Conservation (phyloP, 2,888 invertebrate genomes). For the Sepiola atlantica region DNA sequence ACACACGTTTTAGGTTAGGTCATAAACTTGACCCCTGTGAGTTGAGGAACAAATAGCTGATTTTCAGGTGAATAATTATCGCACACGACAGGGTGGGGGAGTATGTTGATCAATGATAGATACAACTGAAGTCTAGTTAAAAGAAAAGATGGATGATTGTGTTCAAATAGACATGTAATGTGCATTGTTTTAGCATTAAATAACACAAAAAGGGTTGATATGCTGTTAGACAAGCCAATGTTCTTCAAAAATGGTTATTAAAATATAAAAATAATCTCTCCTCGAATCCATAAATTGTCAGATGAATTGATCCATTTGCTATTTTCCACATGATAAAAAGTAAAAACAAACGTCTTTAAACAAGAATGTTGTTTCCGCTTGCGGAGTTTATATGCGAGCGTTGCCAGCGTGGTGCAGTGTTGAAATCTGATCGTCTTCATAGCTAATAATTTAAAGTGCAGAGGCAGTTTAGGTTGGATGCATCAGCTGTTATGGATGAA, state of each 20-base stretch:
- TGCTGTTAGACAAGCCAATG: background rate
- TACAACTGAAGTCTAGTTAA: no score
- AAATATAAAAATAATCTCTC: background rate
- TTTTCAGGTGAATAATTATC: no score
- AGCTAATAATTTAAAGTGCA: background rate
- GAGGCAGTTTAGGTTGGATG: background rate
- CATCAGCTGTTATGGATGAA: background rate
- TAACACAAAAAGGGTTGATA: background rate
- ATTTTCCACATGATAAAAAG: background rate
- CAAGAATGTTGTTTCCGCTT: background rate
- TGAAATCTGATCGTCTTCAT: background rate
- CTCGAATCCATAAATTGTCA: background rate
- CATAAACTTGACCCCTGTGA: no score
- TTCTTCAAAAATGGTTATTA: background rate
- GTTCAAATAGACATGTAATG: no score
- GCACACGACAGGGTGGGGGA: no score
- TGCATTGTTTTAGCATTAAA: no score
- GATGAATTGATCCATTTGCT: background rate
- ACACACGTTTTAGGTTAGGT: no score
- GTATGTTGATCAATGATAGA: no score
- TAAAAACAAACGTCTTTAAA: background rate
- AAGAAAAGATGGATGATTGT: no score
- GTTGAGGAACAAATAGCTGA: no score
- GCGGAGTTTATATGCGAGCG: background rate
- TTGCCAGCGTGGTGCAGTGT: background rate